phyloP scores from a whole-genome alignment of 2,797 vertebrate genomes.

The Sebastes oblongus region DNA sequence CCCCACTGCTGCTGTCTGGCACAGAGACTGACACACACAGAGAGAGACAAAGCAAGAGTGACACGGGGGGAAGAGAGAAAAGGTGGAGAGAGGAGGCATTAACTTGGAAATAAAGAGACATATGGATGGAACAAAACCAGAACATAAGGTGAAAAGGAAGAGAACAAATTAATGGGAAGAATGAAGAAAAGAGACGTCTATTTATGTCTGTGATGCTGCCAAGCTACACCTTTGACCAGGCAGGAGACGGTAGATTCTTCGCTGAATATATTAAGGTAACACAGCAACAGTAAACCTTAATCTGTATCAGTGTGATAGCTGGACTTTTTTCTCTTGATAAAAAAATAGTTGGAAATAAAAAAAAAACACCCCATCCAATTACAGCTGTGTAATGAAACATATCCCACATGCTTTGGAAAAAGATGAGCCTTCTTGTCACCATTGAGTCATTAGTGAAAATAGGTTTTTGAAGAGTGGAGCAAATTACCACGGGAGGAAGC shows the following conservation, averaged over 20 bases:
- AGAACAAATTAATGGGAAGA: background rate
- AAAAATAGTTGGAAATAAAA: background rate
- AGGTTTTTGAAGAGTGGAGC: slow-evolving; percentile 9
- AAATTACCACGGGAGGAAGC: slow-evolving; percentile 19
- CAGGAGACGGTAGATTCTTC: background rate
- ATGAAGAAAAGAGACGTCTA: background rate
- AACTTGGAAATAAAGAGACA: background rate
- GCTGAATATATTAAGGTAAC: background rate
- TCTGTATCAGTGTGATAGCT: background rate
- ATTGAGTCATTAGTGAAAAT: slow-evolving; percentile 27
- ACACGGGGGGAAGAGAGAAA: background rate
- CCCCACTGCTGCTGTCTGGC: slow-evolving; percentile 59
- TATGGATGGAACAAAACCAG: background rate
- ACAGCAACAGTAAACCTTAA: background rate
- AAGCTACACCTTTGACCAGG: slow-evolving; percentile 6
- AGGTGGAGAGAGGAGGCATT: background rate
- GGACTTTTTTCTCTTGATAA: background rate
- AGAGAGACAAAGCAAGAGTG: background rate
- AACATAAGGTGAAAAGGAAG: background rate
- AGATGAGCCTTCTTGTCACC: slow-evolving; percentile 13
- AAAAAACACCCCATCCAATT: background rate
- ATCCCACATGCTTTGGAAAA: slow-evolving; percentile 6
- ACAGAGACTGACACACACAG: slow-evolving; percentile 26
- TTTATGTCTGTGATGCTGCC: background rate
- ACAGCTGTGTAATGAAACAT: slow-evolving; percentile 19